These are phyloP conservation scores for Oxycera nigricornis DNA, from an alignment of 2,888 invertebrate species.

Conservation along the genomic window DNA sequence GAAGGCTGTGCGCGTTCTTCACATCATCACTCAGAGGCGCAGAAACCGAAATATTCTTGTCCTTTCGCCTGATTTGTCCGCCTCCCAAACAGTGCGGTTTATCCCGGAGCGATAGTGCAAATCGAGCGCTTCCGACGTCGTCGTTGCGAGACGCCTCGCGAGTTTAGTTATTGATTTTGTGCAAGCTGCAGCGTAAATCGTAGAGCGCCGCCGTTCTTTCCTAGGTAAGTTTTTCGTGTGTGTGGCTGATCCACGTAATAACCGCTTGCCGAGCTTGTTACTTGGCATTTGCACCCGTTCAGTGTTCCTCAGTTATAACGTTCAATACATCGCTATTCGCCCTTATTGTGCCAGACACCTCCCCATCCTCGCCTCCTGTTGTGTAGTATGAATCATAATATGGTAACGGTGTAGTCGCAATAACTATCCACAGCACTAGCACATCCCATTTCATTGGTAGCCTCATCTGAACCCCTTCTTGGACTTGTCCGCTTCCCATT, in stretches of 20 bases:
- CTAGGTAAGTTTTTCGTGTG: conserved; percentile 19
- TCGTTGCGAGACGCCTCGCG: neutral
- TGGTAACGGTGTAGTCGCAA: neutral
- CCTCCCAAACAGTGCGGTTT: neutral
- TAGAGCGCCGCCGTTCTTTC: neutral
- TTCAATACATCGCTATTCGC: neutral
- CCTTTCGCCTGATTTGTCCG: neutral
- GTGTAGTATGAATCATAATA: neutral
- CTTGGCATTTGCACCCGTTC: neutral
- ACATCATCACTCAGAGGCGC: neutral
- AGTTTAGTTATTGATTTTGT: conserved; percentile 31
- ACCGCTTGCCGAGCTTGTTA: neutral
- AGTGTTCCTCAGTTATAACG: neutral
- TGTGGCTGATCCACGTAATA: neutral
- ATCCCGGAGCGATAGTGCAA: neutral
- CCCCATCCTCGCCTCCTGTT: neutral
- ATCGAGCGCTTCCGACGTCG: conserved; percentile 1
- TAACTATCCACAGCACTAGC: too few relatives aligned
- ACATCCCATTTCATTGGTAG: too few relatives aligned
- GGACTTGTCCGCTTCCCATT: too few relatives aligned
- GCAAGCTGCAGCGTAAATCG: conserved; percentile 4
- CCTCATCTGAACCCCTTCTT: too few relatives aligned
- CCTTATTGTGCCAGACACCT: neutral
- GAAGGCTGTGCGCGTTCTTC: neutral
- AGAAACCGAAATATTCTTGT: neutral